Base-by-base conservation (phyloP, 2,888 invertebrate species). In the Caenorhabditis sulstoni region DNA sequence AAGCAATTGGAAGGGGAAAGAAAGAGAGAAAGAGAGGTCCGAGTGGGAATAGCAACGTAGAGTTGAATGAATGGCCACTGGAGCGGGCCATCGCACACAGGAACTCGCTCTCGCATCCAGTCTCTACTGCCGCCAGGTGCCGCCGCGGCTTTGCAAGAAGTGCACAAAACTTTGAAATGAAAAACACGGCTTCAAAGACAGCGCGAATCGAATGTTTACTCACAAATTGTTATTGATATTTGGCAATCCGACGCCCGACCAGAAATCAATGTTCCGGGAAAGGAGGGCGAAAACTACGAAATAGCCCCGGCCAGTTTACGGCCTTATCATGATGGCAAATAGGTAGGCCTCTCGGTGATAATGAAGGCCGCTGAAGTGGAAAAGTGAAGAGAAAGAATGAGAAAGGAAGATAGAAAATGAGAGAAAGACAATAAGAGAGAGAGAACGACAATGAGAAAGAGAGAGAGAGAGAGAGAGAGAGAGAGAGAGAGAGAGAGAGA, bases 251-350 rank as follows among this genome's bases (percentile, higher is more conserved):
- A 18, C 52, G n/a, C 29, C 41, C n/a, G 9, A 18, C 22, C 4
- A 65, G 22, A 52, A 68, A 39, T 22, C 41, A 41, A 58, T 58
- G 58, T 58, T 58, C 53, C 41, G 53, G 35, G 29, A 41, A 29
- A 58, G 5, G 35, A 18, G 18, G 22, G 41, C n/a, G 47, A 49
- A 70, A 64, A 65, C 50, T 58, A 73, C 58, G 55, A 71, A 71
- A 20, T 44, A 52, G 44, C 64, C 16, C 20, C 45, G 45, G 61
- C 61, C 39, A 41, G n/a, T 62, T 23, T 55, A 41, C 4, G 12
- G 41, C 11, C 41, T 57, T 71, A 61, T 71, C 55, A 73, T 41
- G 50, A 29, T 18, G 23, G 35, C 68, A 20, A 64, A 67, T n/a
- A 41, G 47, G 18, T 16, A 53, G 37, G 44, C 64, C 44, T 50